Evolutionary conservation across 2,797 vertebrate genomes (phyloP), one percentile per base, ranked within the genome.

Genomic region (Syndactyla subalaris): DNA sequence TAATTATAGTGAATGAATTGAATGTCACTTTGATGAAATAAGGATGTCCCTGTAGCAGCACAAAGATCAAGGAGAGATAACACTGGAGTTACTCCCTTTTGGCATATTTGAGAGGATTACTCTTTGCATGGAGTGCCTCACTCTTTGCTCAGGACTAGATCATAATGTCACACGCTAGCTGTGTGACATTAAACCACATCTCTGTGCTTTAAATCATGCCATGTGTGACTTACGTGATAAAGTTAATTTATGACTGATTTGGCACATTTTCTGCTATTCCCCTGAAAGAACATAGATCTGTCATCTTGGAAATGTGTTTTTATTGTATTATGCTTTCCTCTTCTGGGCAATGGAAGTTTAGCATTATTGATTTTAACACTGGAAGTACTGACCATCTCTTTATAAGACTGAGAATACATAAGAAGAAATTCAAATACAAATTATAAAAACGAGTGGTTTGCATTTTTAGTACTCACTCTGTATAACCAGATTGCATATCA

Each of bases 171-270:
- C 30, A 57, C 43, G 10, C 18, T 20, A 22, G 7, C n/a, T 70
- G 55, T 82, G 55, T 45, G 85, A 32, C 81, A 66, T 82, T 49
- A 79, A 82, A 87, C 63, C 52, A 49, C 27, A 36, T 83, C 91
- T 89, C 63, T n/a, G n/a, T 80, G 52, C 18, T 74, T 85, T 89
- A 89, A 85, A 80, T 89, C 82, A 61, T 59, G 34, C 55, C 13
- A 1, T 55, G 21, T 41, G 29, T 76, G 74, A 87, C 71, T 87
- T 85, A 16, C 0, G 24, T 52, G 73, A 68, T 92, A 83, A 96
- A 94, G 72, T 54, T 89, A 79, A 93, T 95, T 94, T 94, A 94
- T 95, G 30, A 81, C 58, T 84, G 41, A 67, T 74, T 71, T 83
- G 65, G 89, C 61, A 76, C 48, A n/a, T 93, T 92, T 91, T 91